Conservation (phyloP, 1,140 invertebrate species). For the Drosophila hydei region DNA sequence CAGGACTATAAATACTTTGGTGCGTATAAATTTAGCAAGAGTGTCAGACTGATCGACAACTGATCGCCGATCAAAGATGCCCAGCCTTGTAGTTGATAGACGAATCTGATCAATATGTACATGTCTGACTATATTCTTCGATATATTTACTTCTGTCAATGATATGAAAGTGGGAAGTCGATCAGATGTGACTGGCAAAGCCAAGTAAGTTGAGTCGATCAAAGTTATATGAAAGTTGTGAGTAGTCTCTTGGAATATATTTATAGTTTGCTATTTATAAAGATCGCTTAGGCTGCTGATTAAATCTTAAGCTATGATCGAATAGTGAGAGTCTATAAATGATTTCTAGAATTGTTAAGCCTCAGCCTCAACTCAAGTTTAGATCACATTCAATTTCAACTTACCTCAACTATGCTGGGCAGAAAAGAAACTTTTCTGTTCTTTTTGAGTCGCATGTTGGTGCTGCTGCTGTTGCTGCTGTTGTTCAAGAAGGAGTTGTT, state of each 20-base stretch:
- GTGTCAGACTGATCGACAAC: neutral
- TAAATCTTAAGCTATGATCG: neutral
- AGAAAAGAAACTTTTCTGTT: slow-evolving; percentile 82
- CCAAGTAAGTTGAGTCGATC: neutral
- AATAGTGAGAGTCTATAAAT: too few species aligned
- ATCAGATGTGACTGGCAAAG: neutral
- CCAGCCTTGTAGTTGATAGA: neutral
- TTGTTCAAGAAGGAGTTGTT: slow-evolving; percentile 43
- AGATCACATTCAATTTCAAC: slow-evolving; percentile 3
- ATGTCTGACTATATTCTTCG: neutral
- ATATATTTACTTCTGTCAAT: too few species aligned
- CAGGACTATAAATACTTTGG: neutral
- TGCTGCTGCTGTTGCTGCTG: slow-evolving; percentile 35
- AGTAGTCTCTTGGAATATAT: too few species aligned
- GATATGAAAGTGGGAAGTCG: neutral
- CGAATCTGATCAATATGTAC: slow-evolving; percentile 1
- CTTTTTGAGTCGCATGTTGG: slow-evolving; percentile 80
- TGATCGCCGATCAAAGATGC: neutral
- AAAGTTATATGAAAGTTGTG: neutral
- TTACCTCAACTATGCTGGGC: slow-evolving; percentile 78
- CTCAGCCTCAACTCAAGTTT: neutral
- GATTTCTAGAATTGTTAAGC: too few species aligned
- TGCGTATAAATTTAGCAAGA: neutral
- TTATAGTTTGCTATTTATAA: too few species aligned
- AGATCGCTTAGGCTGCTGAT: neutral